Evolutionary conservation across 2,113 vertebrate species (phyloP).

Genomic region (Mustela nigripes): DNA sequence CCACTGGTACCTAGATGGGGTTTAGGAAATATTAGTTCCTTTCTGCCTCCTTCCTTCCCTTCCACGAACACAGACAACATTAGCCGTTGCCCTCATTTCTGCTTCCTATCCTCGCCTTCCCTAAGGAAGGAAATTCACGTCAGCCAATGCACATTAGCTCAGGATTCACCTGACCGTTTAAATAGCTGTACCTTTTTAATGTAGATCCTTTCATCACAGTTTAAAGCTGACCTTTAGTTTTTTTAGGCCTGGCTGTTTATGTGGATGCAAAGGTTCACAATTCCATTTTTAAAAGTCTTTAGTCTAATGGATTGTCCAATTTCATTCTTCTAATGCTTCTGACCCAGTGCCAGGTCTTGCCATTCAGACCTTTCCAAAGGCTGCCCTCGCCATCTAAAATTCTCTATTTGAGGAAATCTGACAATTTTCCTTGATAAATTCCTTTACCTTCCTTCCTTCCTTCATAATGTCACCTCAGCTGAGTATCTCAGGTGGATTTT

Average conservation of each 20-base stretch:
- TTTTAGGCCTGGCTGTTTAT: slow-evolving; percentile 57
- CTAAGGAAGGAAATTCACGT: not conserved
- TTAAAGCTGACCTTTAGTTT: slow-evolving; percentile 61
- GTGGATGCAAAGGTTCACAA: slow-evolving; percentile 55
- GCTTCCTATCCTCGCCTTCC: not conserved
- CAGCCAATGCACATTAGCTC: not conserved
- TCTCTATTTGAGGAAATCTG: slow-evolving; percentile 34
- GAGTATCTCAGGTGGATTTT: not conserved
- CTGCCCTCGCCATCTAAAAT: slow-evolving; percentile 41
- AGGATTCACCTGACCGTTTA: slow-evolving; percentile 27
- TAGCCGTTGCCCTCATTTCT: not conserved
- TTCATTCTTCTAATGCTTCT: slow-evolving; percentile 71
- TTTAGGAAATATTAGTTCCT: not conserved
- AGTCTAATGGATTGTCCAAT: slow-evolving; percentile 65
- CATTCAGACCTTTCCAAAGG: slow-evolving; percentile 60
- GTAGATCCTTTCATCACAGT: slow-evolving; percentile 31
- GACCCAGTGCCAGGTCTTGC: slow-evolving; percentile 15
- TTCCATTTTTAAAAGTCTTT: slow-evolving; percentile 70
- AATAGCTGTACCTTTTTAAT: not conserved
- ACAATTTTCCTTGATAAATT: not conserved
- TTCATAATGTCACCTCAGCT: not conserved
- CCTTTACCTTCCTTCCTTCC: not conserved
- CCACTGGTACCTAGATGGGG: not conserved
- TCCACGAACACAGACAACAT: not conserved
- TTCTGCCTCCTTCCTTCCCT: not conserved